Percentiles rank a stretch among this genome's conserved stretches.
These are phyloP conservation scores for Hypomesus transpacificus DNA, from an alignment of 2,113 vertebrate genomes.

Conservation along the genomic window DNA sequence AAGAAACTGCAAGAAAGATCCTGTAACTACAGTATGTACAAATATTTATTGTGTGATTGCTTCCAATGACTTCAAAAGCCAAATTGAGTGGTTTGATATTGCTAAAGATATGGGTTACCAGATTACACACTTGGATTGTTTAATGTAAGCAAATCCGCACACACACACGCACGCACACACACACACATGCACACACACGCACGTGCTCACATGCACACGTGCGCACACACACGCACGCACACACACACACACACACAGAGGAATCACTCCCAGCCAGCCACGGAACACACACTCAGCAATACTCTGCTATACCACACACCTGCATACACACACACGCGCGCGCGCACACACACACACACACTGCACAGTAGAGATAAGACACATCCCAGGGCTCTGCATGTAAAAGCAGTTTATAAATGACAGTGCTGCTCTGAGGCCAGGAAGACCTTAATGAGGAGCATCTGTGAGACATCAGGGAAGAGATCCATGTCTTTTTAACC, in stretches of 20 bases:
- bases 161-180: background rate
- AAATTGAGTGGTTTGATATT: background rate
- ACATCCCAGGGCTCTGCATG: conserved; percentile 39
- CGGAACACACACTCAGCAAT: background rate
- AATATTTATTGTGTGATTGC: background rate
- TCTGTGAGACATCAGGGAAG: conserved; percentile 54
- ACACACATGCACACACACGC: background rate
- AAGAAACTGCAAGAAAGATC: no score
- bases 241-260: background rate
- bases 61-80: background rate
- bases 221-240: background rate
- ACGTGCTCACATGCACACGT: background rate
- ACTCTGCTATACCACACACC: background rate
- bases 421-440: conserved; percentile 34
- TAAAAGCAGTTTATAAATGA: conserved; percentile 57
- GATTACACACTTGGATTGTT: background rate
- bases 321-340: background rate
- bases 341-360: conserved; percentile 11
- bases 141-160: background rate
- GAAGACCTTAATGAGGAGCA: conserved; percentile 64
- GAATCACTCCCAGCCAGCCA: no score
- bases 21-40: background rate
- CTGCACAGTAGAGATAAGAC: conserved; percentile 12
- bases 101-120: background rate
- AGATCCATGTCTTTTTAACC: conserved; percentile 61